Percentiles rank a stretch among this genome's conserved stretches.
Evolutionary conservation across 2,888 invertebrate genomes (phyloP).

Genomic region (Melinaea menophilus): DNA sequence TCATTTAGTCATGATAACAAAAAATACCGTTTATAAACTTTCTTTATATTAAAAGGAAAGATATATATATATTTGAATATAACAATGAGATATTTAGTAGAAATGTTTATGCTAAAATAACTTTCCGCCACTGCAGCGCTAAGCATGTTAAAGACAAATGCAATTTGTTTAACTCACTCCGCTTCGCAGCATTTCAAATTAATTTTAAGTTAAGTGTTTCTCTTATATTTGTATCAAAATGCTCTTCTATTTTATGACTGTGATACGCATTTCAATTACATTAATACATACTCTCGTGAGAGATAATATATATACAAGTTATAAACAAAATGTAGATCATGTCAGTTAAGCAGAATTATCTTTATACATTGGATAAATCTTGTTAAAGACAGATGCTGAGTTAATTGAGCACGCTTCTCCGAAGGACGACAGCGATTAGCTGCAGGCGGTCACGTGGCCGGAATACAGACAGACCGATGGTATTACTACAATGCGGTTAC

Average conservation of each 20-base stretch:
- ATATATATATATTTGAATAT: not conserved
- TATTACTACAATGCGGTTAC: too few species aligned
- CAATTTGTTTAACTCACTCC: constrained; percentile 14
- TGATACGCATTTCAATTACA: not conserved
- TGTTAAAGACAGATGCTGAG: constrained; percentile 7
- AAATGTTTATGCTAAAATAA: constrained; percentile 3
- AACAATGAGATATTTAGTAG: not conserved
- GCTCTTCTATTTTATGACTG: not conserved
- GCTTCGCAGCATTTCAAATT: constrained; percentile 9
- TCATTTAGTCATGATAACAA: too few species aligned
- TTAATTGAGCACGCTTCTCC: constrained; percentile 15
- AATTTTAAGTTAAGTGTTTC: not conserved
- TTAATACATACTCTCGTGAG: not conserved
- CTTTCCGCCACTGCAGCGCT: constrained; percentile 6
- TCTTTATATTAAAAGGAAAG: not conserved
- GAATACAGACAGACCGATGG: not conserved
- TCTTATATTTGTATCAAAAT: constrained; percentile 1
- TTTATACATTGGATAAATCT: not conserved
- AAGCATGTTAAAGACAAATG: constrained; percentile 17
- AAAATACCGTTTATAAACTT: not conserved
- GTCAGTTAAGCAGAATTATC: not conserved
- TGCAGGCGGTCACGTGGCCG: not conserved
- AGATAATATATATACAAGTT: not conserved
- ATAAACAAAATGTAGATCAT: not conserved
- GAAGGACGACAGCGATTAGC: constrained; percentile 7